These are phyloP conservation scores for Drosophila paracracens DNA, from an alignment of 2,888 invertebrate genomes.

Conservation along the genomic window DNA sequence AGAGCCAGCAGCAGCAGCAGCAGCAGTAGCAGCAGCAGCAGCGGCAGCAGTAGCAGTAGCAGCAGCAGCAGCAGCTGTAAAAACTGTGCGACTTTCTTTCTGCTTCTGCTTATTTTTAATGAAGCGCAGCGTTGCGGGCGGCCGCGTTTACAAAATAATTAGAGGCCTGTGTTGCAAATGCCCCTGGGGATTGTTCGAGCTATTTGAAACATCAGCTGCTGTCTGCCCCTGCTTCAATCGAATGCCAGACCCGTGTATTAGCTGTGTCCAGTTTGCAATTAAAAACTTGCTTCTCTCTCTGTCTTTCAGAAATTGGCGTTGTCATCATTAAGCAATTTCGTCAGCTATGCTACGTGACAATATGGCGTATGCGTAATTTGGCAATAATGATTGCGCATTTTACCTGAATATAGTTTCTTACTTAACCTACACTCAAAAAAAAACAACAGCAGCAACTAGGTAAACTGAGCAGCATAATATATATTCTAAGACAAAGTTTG, in stretches of 20 bases:
- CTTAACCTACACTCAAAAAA: constrained; percentile 5
- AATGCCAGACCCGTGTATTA: background rate
- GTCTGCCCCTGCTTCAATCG: background rate
- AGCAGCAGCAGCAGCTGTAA: constrained; percentile 13
- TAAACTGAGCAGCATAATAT: background rate
- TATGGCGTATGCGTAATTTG: constrained; percentile 58
- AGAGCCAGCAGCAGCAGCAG: constrained; percentile 26
- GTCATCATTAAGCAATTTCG: constrained; percentile 61
- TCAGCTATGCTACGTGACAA: constrained; percentile 19
- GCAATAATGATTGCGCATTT: constrained; percentile 52
- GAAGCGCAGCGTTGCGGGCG: constrained; percentile 62
- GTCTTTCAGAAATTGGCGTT: constrained; percentile 19
- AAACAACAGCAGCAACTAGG: background rate
- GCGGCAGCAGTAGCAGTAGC: background rate
- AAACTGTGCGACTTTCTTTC: constrained; percentile 18
- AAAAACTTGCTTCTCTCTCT: constrained; percentile 37
- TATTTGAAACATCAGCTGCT: constrained; percentile 1
- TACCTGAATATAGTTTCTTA: background rate
- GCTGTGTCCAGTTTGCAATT: constrained; percentile 50
- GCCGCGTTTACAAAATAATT: constrained; percentile 61
- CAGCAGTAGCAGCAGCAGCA: background rate
- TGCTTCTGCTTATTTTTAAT: constrained; percentile 53
- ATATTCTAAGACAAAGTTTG: background rate
- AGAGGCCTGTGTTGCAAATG: constrained; percentile 39
- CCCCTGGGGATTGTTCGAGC: constrained; percentile 19